Evolutionary conservation across 2,113 vertebrate genomes (phyloP), one percentile per base, ranked within the genome.

Genomic region (Illadopsis cleaveri): DNA sequence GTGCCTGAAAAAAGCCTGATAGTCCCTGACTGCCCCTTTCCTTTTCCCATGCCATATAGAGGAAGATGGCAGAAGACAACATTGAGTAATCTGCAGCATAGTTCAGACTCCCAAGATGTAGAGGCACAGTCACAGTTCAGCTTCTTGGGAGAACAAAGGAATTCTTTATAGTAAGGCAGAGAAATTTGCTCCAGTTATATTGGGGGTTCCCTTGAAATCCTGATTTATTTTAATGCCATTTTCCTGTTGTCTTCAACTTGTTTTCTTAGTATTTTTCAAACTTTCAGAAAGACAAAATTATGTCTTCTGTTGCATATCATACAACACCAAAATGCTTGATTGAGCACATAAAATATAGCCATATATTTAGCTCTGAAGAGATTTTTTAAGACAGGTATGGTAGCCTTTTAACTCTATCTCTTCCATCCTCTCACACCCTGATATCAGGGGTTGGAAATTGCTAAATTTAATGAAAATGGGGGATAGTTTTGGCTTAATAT

Each of bases 1-100:
- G 12, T 48, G 27, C 9, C n/a, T 60, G 37, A 69, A 71, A 53
- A 86, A 81, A 25, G 8, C 9, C 9, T 57, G 18, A 10, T 11
- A 60, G 6, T 6, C 9, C 1, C 13, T 6, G 1, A 10, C n/a
- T n/a, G 9, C 14, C 11, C 14, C 35, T 61, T 66, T 37, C 8
- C 7, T 65, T 56, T 90, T 77, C 30, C 22, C 3, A 9, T 58
- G 11, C 35, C 16, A 38, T 38, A 22, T 1, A 68, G 44, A 71
- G 10, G 33, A 82, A 61, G 5, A 53, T 8, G 30, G 14, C 30
- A 45, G 33, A 90, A 70, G 47, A 24, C 12, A 73, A 6, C 8
- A 33, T 37, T 15, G 54, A 30, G 11, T 5, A 64, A 76, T 60
- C 18, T 53, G 33, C 21, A 71, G 12, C 24, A 40, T 24, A 38